Evolutionary conservation across 1,140 invertebrate species (phyloP), one percentile per base, ranked within the genome.

Genomic region (Hycleus cichorii): DNA sequence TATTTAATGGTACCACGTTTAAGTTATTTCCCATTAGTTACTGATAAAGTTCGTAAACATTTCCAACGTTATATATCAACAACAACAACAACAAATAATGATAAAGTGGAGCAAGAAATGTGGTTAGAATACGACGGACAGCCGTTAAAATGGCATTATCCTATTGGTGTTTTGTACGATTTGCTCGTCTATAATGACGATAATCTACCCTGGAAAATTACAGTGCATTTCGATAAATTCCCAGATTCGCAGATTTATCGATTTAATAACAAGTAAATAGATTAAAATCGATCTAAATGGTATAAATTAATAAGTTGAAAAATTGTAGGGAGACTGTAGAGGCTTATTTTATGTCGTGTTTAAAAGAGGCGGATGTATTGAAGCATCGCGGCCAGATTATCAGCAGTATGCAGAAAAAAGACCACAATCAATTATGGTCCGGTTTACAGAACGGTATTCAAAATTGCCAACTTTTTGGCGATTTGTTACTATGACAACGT

Each of bases 321-420:
- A 54, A 27, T 32, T 50, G 49, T 66, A 95, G 91, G 73, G 93
- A 97, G 70, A 81, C 87, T 8, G 85, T 98, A 6, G 93, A 97
- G 76, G 86, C 93, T 3, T 86, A 94, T 73, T 98, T 95, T 72
- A 88, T 99, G 82, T 90, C 93, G 10, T 90, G 89, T 57, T 78
- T 99, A 6, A 99, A 99, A 78, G 96, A 99, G 81, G 95, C 97
- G 2, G 96, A 98, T 80, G 88, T 93, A 3, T 74, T 99, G 1
- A 99, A 99, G 76, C 95, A 98, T 71, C 81, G 90, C 66, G 86
- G 90, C 4, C 87, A 93, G 75, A 83, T 98, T 8, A 89, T 97
- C 46, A 92, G 91, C 32, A 86, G 81, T 60, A 98, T 99, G 95
- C 93, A 96, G 69, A 95, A 95, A 69, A 96, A 96, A 73, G 96